These are phyloP conservation scores for Acanthopagrus latus DNA, from an alignment of 2,797 vertebrate genomes.

Conservation along the genomic window DNA sequence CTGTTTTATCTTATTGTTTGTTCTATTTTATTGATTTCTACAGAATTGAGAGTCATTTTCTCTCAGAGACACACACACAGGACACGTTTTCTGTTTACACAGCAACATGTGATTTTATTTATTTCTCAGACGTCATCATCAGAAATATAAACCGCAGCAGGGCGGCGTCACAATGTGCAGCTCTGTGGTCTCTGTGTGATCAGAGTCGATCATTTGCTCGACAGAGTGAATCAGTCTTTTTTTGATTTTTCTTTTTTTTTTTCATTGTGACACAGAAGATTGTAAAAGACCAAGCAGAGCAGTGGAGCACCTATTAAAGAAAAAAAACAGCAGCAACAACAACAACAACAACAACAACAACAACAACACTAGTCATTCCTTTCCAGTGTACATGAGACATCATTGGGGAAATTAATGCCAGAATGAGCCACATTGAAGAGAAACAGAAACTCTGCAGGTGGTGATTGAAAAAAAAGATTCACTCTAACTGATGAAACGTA, in stretches of 20 bases:
- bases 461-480: conserved; percentile 1
- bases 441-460: conserved; percentile 7
- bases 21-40: too few relatives aligned
- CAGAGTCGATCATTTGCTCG: conserved; percentile 26
- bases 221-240: conserved; percentile 1
- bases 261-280: conserved; percentile 25
- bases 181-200: conserved; percentile 42
- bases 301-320: conserved; percentile 36
- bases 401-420: background rate
- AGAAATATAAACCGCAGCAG: conserved; percentile 57
- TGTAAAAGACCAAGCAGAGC: conserved; percentile 39
- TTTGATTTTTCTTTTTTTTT: background rate
- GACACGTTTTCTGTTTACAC: conserved; percentile 55
- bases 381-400: conserved; percentile 21
- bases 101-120: conserved; percentile 76
- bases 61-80: conserved; percentile 15
- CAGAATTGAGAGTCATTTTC: too few relatives aligned
- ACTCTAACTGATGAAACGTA: conserved; percentile 6
- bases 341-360: background rate
- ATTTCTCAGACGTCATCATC: conserved; percentile 53
- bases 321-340: background rate
- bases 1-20: too few relatives aligned
- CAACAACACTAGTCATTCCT: conserved; percentile 1
- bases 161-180: conserved; percentile 43
- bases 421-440: conserved; percentile 15